Evolutionary conservation across 2,113 vertebrate genomes (phyloP).

Genomic region (Triplophysa dalaica): DNA sequence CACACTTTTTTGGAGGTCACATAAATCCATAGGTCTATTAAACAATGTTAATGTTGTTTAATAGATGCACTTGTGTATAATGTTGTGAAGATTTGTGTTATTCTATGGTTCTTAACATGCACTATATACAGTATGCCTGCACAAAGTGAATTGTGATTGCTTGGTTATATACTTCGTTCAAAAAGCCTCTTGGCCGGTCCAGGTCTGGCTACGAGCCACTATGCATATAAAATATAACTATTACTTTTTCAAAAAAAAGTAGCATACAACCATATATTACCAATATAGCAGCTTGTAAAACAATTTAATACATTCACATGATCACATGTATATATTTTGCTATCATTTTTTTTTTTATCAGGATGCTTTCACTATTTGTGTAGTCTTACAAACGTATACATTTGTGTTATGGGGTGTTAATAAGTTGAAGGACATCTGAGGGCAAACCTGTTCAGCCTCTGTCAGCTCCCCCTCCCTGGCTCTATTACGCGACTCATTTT

Average conservation of each 20-base stretch:
- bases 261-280: too few species aligned
- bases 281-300: not conserved
- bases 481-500: constrained; percentile 41
- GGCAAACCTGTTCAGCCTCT: constrained; percentile 67
- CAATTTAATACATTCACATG: not conserved
- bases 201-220: too few species aligned
- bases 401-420: constrained; percentile 39
- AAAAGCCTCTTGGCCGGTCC: too few species aligned
- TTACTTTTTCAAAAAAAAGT: too few species aligned
- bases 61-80: not conserved
- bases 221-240: too few species aligned
- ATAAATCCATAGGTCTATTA: constrained; percentile 1
- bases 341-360: not conserved
- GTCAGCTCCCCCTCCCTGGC: constrained; percentile 65
- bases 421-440: constrained; percentile 65
- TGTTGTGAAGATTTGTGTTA: not conserved
- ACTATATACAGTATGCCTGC: too few species aligned
- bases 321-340: not conserved
- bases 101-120: not conserved
- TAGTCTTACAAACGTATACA: not conserved
- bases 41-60: constrained; percentile 18
- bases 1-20: constrained; percentile 19
- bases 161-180: too few species aligned
- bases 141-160: too few species aligned
- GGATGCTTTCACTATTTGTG: not conserved